A percentile compares a stretch with the other conserved stretches of the same genome.
Conservation (phyloP, 2,113 vertebrate genomes). For the Xiphophorus hellerii region DNA sequence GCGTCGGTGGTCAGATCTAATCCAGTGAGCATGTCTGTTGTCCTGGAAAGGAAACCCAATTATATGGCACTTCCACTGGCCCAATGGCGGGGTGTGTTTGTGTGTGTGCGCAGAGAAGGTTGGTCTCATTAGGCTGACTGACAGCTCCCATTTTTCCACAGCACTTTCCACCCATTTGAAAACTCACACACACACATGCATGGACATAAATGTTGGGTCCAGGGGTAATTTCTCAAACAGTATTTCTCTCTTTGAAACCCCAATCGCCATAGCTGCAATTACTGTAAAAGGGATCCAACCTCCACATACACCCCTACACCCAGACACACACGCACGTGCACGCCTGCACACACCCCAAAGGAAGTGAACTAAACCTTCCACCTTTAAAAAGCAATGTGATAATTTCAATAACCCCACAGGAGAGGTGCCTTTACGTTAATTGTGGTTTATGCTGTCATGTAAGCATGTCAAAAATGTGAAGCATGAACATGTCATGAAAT, state of each 20-base stretch:
- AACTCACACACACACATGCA: slow-evolving; percentile 44
- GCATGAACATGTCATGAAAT: slow-evolving; percentile 9
- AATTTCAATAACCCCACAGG: slow-evolving; percentile 7
- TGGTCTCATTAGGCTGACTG: slow-evolving; percentile 78
- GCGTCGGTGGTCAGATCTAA: slow-evolving; percentile 74
- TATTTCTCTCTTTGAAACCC: slow-evolving; percentile 71
- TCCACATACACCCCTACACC: slow-evolving; percentile 1
- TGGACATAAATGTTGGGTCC: slow-evolving; percentile 32
- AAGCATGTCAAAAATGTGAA: slow-evolving; percentile 20
- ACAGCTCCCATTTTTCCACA: slow-evolving; percentile 74
- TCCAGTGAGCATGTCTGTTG: slow-evolving; percentile 79
- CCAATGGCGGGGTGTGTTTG: slow-evolving; percentile 55
- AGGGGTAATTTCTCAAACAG: slow-evolving; percentile 66
- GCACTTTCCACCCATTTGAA: slow-evolving; percentile 58
- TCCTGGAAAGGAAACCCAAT: slow-evolving; percentile 85
- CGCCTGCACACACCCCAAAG: slow-evolving; percentile 11
- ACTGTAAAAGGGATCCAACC: slow-evolving; percentile 62
- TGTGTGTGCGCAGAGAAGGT: slow-evolving; percentile 58
- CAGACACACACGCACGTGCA: neutral
- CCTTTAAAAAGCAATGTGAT: slow-evolving; percentile 25
- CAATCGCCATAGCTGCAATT: slow-evolving; percentile 65
- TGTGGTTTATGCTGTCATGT: slow-evolving; percentile 22
- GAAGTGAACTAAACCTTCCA: slow-evolving; percentile 17
- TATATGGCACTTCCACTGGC: slow-evolving; percentile 80
- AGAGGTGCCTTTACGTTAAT: slow-evolving; percentile 27